These are phyloP conservation scores for Poecilus cupreus DNA, from an alignment of 2,888 invertebrate species.

Conservation along the genomic window DNA sequence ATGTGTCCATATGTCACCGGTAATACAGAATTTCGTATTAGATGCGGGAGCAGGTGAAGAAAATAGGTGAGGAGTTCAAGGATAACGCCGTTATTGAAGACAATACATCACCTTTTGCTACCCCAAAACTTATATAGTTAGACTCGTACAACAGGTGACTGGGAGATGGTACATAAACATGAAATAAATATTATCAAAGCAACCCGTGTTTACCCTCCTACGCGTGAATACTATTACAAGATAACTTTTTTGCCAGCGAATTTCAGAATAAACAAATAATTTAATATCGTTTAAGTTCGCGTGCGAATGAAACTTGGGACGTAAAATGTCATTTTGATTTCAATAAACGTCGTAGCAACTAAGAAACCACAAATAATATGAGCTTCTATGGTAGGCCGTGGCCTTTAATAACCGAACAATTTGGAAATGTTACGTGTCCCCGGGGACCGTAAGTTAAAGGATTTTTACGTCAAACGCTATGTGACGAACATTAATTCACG, in stretches of 20 bases:
- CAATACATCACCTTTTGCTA: constrained; percentile 43
- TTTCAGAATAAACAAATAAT: background rate
- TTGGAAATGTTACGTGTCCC: constrained; percentile 43
- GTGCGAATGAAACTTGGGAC: background rate
- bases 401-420: constrained; percentile 46
- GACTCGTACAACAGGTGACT: constrained; percentile 11
- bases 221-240: background rate
- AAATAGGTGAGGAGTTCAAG: constrained; percentile 44
- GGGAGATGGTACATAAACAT: background rate
- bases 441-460: constrained; percentile 45
- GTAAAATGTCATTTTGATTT: constrained; percentile 35
- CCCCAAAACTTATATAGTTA: constrained; percentile 9
- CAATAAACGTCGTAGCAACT: background rate
- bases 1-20: constrained; percentile 36
- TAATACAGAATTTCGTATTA: constrained; percentile 24
- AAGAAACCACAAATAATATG: constrained; percentile 17
- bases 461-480: constrained; percentile 53
- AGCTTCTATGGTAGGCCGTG: background rate
- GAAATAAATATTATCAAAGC: constrained; percentile 8
- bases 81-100: constrained; percentile 31
- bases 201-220: background rate
- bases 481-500: constrained; percentile 57
- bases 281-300: background rate
- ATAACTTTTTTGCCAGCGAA: background rate
- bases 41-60: constrained; percentile 38